phyloP scores from a whole-genome alignment of 37 sponge, comb jelly and placozoan genomes.

The Beroe ovata region DNA sequence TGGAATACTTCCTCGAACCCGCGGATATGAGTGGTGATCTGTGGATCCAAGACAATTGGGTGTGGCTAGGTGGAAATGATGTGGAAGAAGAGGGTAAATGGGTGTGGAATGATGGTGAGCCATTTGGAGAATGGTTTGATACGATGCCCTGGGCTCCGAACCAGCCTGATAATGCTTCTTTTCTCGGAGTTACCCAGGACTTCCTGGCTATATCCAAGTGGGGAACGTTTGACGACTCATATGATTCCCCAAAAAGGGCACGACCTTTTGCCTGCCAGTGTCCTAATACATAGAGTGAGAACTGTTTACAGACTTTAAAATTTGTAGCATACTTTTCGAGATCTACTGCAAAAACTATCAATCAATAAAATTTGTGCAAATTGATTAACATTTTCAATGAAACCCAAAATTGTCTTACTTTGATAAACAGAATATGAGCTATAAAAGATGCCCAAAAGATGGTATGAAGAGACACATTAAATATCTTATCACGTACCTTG shows the following conservation, averaged over 20 bases:
- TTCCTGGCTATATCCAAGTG: background rate
- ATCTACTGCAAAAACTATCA: too few species aligned
- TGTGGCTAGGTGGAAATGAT: conserved; percentile 46
- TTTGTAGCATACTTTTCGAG: too few species aligned
- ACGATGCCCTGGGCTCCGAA: background rate
- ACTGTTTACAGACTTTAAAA: too few species aligned
- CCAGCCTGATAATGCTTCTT: conserved; percentile 14
- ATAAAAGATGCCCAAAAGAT: too few species aligned
- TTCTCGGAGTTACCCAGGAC: background rate
- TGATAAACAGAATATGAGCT: too few species aligned
- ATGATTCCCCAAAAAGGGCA: background rate
- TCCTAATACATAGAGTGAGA: conserved; percentile 22
- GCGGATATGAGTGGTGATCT: background rate
- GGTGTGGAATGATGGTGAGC: background rate
- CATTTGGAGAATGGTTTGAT: background rate
- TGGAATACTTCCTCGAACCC: conserved; percentile 1
- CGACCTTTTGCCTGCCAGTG: conserved; percentile 45
- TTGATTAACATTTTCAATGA: too few species aligned
- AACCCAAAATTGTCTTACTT: too few species aligned
- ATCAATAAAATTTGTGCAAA: too few species aligned
- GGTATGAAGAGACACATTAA: background rate
- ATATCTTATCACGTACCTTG: conserved; percentile 43
- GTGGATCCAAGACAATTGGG: background rate
- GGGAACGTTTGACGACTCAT: conserved; percentile 2
- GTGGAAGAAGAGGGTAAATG: background rate